A percentile compares a stretch with the other conserved stretches of the same genome.
Conservation (phyloP, 2,113 vertebrate species). For the Mus spicilegus region DNA sequence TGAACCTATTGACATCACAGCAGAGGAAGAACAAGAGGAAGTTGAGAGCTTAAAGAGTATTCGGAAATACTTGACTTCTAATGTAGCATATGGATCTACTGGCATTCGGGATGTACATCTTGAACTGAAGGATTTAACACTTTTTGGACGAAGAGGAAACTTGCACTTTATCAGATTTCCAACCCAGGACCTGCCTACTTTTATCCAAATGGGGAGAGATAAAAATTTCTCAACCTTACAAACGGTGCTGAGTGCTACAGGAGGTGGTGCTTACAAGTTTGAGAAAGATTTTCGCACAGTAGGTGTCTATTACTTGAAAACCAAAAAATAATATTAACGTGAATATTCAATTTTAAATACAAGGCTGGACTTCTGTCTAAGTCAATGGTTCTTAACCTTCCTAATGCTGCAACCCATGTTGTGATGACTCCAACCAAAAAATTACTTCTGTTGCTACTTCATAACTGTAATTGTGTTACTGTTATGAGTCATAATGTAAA, state of each 20-base stretch:
- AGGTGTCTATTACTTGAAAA: conserved; percentile 78
- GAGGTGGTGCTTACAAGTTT: conserved; percentile 91
- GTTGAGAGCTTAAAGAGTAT: conserved; percentile 93
- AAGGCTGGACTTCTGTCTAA: background rate
- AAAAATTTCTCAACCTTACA: conserved; percentile 92
- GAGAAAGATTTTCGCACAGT: conserved; percentile 92
- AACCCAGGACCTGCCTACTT: conserved; percentile 91
- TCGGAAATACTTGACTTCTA: conserved; percentile 90
- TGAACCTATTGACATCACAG: conserved; percentile 91
- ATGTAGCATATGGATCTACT: conserved; percentile 91
- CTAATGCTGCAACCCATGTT: background rate
- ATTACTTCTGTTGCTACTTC: background rate
- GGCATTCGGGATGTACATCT: conserved; percentile 91
- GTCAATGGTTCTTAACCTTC: background rate
- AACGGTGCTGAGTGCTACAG: conserved; percentile 91
- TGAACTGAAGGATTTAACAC: conserved; percentile 89
- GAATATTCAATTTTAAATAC: conserved; percentile 4
- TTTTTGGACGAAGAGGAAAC: conserved; percentile 90
- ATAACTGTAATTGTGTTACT: background rate
- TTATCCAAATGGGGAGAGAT: conserved; percentile 91
- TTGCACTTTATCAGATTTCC: conserved; percentile 92
- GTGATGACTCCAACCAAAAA: background rate
- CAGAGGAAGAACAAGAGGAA: conserved; percentile 91
- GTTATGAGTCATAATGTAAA: background rate
- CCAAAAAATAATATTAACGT: background rate